phyloP scores from a whole-genome alignment of 2,888 invertebrate species.

The Galeruca laticollis region DNA sequence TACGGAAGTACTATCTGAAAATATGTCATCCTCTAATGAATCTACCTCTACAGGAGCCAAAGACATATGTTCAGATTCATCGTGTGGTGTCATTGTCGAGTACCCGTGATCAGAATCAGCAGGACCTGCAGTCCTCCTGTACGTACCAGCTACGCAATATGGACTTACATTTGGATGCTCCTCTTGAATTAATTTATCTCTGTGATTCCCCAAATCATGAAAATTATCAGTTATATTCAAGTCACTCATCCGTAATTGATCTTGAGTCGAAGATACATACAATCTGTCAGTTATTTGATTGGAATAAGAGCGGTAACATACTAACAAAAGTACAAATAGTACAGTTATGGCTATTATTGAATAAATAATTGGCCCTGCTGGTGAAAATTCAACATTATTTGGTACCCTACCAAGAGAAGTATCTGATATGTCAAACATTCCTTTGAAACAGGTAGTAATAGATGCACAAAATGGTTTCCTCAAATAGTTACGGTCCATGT shows the following conservation, averaged over 20 bases:
- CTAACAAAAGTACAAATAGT: constrained; percentile 84
- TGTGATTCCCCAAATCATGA: constrained; percentile 73
- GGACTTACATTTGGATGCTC: constrained; percentile 80
- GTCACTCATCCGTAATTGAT: constrained; percentile 78
- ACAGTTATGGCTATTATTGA: constrained; percentile 86
- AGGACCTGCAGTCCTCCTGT: constrained; percentile 80
- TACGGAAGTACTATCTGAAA: constrained; percentile 72
- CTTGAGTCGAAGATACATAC: constrained; percentile 69
- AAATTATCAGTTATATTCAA: constrained; percentile 79
- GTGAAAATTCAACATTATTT: constrained; percentile 72
- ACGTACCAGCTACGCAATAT: constrained; percentile 86
- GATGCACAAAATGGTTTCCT: constrained; percentile 83
- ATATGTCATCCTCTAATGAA: constrained; percentile 70
- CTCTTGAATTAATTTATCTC: constrained; percentile 77
- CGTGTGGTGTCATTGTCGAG: constrained; percentile 93
- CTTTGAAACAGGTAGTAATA: constrained; percentile 86
- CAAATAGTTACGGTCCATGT: constrained; percentile 80
- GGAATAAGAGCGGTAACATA: constrained; percentile 83
- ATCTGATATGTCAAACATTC: constrained; percentile 84
- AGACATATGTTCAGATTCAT: constrained; percentile 87
- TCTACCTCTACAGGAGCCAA: constrained; percentile 79
- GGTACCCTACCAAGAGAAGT: constrained; percentile 82
- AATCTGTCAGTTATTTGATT: constrained; percentile 67
- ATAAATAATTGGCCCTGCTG: constrained; percentile 89
- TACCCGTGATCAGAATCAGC: constrained; percentile 95